Conservation (phyloP, 2,888 invertebrate genomes). For the Cheilosia variabilis region DNA sequence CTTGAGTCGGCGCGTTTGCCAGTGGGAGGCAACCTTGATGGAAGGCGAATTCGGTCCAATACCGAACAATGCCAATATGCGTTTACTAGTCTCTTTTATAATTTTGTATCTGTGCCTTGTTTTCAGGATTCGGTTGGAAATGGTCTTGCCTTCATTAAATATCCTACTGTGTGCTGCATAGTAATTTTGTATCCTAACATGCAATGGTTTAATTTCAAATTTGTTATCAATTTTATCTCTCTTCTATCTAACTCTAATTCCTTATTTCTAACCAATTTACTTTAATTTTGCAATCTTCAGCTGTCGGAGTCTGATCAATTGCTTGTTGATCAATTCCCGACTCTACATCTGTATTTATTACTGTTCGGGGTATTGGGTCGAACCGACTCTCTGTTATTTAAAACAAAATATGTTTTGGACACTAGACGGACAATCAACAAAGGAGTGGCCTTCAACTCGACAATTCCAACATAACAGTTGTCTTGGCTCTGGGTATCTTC, state of each 20-base stretch:
- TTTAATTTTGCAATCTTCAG: no score
- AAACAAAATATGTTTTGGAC: background rate
- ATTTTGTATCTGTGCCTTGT: background rate
- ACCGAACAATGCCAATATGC: background rate
- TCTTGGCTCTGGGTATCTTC: background rate
- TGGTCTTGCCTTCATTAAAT: background rate
- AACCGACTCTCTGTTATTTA: background rate
- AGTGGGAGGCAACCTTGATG: no score
- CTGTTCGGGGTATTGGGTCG: background rate
- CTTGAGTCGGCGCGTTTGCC: no score
- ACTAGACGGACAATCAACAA: background rate
- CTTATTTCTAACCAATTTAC: no score
- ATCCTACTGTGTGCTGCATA: background rate
- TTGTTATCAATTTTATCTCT: background rate
- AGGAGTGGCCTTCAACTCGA: background rate
- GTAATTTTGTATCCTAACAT: background rate
- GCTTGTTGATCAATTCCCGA: no score
- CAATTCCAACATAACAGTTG: background rate
- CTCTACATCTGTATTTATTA: no score
- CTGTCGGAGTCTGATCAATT: background rate
- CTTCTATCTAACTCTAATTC: background rate
- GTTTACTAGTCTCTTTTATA: background rate
- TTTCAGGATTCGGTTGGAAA: background rate
- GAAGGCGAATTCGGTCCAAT: no score
- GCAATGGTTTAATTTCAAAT: background rate